These are phyloP conservation scores for Potamarius usumacintae DNA, from an alignment of 2,113 vertebrate genomes.

Conservation along the genomic window DNA sequence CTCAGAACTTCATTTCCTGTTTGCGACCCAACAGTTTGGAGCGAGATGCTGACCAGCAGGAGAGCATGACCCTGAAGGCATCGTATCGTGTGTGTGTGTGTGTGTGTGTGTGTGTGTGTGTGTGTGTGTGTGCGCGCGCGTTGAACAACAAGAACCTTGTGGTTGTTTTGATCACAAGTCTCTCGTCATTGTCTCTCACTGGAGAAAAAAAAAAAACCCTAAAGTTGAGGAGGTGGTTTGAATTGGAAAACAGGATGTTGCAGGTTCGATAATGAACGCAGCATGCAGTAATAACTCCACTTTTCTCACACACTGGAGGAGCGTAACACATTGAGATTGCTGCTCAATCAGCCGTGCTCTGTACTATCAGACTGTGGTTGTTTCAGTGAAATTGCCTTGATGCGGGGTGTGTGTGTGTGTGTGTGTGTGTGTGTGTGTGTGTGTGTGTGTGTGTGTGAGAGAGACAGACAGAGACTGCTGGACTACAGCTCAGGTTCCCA, in stretches of 20 bases:
- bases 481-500: constrained; percentile 14
- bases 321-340: constrained; percentile 21
- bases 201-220: neutral
- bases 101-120: neutral
- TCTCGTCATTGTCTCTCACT: neutral
- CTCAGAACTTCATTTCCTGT: constrained; percentile 24
- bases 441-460: neutral
- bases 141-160: constrained; percentile 3
- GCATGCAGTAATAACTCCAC: constrained; percentile 25
- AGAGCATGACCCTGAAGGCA: neutral
- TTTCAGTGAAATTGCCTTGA: constrained; percentile 34
- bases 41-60: constrained; percentile 21
- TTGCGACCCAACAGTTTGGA: constrained; percentile 13
- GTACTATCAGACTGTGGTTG: constrained; percentile 33
- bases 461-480: neutral
- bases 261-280: constrained; percentile 44
- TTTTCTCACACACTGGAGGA: constrained; percentile 17
- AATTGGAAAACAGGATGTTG: constrained; percentile 1
- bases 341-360: constrained; percentile 33
- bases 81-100: neutral
- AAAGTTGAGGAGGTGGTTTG: constrained; percentile 4
- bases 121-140: neutral
- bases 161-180: constrained; percentile 30
- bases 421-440: neutral
- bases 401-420: neutral